phyloP scores from a whole-genome alignment of 2,888 invertebrate genomes.

The Merodon equestris region DNA sequence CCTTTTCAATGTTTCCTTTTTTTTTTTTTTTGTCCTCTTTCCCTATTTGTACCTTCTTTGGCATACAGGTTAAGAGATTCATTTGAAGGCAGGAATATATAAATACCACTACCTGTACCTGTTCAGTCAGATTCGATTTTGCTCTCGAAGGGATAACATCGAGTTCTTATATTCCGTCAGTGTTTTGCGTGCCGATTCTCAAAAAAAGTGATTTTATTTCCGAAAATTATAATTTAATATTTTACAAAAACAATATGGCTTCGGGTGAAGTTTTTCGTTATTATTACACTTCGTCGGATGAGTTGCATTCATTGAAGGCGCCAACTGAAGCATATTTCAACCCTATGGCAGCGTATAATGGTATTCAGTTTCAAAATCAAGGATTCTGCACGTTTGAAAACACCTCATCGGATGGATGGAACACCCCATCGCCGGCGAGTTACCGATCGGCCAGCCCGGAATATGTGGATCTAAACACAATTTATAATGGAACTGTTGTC shows the following conservation, averaged over 20 bases:
- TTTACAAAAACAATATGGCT: constrained; percentile 71
- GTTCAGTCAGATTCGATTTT: constrained; percentile 59
- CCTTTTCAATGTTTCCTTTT: background rate
- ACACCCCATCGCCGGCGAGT: constrained; percentile 78
- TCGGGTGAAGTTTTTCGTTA: constrained; percentile 78
- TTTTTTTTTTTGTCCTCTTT: too few species aligned
- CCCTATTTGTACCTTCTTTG: too few species aligned
- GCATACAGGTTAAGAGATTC: too few species aligned
- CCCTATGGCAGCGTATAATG: constrained; percentile 77
- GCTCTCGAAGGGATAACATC: constrained; percentile 69
- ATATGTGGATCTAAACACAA: constrained; percentile 77
- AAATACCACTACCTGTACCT: constrained; percentile 52
- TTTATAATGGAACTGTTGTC: constrained; percentile 72
- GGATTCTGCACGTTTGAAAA: constrained; percentile 78
- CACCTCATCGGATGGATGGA: constrained; percentile 79
- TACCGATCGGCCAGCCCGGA: constrained; percentile 79
- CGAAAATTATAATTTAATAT: too few species aligned
- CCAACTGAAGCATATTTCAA: constrained; percentile 75
- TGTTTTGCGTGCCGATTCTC: constrained; percentile 43
- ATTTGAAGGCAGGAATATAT: constrained; percentile 19
- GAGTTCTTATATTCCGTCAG: constrained; percentile 15
- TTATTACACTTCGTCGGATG: constrained; percentile 77
- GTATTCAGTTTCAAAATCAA: constrained; percentile 69
- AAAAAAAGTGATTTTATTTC: constrained; percentile 23
- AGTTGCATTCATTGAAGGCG: constrained; percentile 75